Percentiles rank a stretch among this genome's conserved stretches.
Evolutionary conservation across 1,140 invertebrate genomes (phyloP).

Genomic region (Trichonephila clavipes): DNA sequence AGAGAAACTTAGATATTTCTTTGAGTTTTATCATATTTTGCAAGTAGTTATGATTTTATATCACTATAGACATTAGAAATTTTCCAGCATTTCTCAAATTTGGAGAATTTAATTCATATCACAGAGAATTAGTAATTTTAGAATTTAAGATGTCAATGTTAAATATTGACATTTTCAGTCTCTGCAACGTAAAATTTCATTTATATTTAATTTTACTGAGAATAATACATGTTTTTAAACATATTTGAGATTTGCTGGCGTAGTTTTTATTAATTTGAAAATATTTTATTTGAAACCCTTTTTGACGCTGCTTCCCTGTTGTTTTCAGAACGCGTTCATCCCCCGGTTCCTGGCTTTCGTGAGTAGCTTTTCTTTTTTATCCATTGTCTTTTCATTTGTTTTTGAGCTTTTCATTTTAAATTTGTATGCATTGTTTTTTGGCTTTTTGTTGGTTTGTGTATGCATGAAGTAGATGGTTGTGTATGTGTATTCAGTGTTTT

Average conservation of each 20-base stretch:
- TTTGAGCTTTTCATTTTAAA: conserved; percentile 16
- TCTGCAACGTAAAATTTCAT: too few relatives aligned
- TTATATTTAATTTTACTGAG: neutral
- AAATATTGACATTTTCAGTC: too few relatives aligned
- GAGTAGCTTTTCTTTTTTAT: conserved; percentile 69
- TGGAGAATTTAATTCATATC: neutral
- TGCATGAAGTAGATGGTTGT: conserved; percentile 23
- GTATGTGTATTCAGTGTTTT: neutral
- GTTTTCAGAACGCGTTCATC: conserved; percentile 76
- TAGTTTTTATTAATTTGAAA: conserved; percentile 43
- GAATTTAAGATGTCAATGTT: too few relatives aligned
- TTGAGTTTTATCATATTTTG: conserved; percentile 55
- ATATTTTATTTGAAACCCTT: conserved; percentile 66
- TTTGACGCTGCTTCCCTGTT: conserved; percentile 70
- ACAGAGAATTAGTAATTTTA: too few relatives aligned
- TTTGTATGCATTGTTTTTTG: conserved; percentile 36
- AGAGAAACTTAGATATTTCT: conserved; percentile 66
- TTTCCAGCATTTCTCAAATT: conserved; percentile 46
- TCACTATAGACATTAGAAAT: conserved; percentile 46
- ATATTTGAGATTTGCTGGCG: conserved; percentile 45
- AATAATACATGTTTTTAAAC: neutral
- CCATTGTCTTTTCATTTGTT: conserved; percentile 41
- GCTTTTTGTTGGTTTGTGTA: conserved; percentile 11
- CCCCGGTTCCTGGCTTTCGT: conserved; percentile 75
- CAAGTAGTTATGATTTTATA: conserved; percentile 61